Base-by-base conservation (phyloP, 2,113 vertebrate species). In the Lagenorhynchus albirostris region DNA sequence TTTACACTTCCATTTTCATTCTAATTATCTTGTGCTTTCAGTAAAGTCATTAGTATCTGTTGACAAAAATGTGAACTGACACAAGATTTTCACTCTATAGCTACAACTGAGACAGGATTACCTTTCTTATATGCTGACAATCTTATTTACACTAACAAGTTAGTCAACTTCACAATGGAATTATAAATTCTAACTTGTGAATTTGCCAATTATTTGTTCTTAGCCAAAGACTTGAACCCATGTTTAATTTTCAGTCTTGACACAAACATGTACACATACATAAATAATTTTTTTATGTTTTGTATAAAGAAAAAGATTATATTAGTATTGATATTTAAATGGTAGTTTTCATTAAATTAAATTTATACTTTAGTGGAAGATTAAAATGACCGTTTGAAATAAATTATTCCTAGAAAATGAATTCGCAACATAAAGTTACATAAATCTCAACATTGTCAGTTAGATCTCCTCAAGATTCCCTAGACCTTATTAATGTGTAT, bases 31-130 rank as follows among this genome's bases (percentile, higher is more conserved):
- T 86, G 73, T 90, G 44, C 17, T 90, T 87, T 94, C 20, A 14
- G 33, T 86, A 38, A 95, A 93, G 94, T 87, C 38, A 14, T 85
- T 81, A 68, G 63, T 85, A 89, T 65, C 44, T 67, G 36, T 17
- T 82, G 73, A 58, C 36, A 94, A 90, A 95, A 91, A 84, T 90
- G n/a, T 91, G 92, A 96, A 92, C n/a, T 20, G 79, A 80, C 63
- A 65, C 58, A 36, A 82, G 81, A 81, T 71, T 93, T 95, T 44
- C 38, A 55, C 87, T 96, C 79, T 86, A n/a, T 89, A 71, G 83
- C 58, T 76, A 76, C 13, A 38, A 12, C 2, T 53, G 50, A 89
- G 76, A 89, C 5, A 67, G 5, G 53, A 17, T 91, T 91, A 89
- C n/a, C 76, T 94, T 93, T 90, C n/a, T 53, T 18, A 83, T 18